Evolutionary conservation across 1,140 invertebrate genomes (phyloP), one percentile per base, ranked within the genome.

Genomic region (Lucilia cuprina): DNA sequence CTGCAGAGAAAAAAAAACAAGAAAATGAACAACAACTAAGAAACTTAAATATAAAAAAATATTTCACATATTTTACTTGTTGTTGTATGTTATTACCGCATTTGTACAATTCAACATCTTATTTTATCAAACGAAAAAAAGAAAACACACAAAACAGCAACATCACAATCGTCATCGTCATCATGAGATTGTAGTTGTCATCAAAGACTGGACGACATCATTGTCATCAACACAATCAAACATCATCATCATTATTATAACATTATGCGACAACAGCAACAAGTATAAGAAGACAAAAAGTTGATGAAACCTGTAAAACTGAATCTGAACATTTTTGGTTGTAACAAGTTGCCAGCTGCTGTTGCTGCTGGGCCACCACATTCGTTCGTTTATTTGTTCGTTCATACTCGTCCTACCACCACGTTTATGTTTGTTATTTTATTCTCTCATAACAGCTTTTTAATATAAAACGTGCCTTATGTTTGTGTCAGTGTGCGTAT

Each of bases 91-190:
- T 80, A 47, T 80, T 80, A 17, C 41, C 77, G 77, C 77, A 80
- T 80, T 80, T 80, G 77, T 80, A 80, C 77, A 80, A 80, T 80
- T 80, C 77, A 80, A 80, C 77, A 80, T 80, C 77, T 80, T 80
- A 80, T 80, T 80, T 80, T 70, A 70, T 70, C 65, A 70, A n/a
- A n/a, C 21, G 77, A 80, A 30, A 30, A 30, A 1, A 30, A 30
- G 3, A 30, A 30, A 12, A 21, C 7, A n/a, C 34, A 70, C 30
- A 25, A 34, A 49, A 14, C 4, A 17, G 34, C 55, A 17, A 60
- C n/a, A 60, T 60, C n/a, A 3, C 14, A 12, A 60, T 60, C 55
- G n/a, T n/a, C 55, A 60, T 60, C 55, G n/a, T n/a, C 55, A 60
- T 30, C 25, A 30, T 30, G 25, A 30, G 25, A 30, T n/a, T 60